Conservation (phyloP, 2,797 vertebrate species). For the Molossus alvarezi region DNA sequence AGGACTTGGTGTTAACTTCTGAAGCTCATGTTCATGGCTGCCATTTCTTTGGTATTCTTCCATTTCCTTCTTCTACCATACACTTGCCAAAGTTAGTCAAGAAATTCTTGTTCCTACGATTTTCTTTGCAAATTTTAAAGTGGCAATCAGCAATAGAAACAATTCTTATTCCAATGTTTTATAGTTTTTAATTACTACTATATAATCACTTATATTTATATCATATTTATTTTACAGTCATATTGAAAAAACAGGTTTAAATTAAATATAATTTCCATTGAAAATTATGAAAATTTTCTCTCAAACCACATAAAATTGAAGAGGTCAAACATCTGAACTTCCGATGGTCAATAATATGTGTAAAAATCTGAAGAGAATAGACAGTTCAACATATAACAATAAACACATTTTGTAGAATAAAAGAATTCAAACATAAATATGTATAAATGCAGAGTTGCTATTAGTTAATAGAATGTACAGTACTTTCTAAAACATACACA, state of each 20-base stretch:
- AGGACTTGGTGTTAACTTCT: not conserved
- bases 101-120: not conserved
- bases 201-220: not conserved
- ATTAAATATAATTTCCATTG: slow-evolving; percentile 16
- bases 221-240: not conserved
- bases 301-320: not conserved
- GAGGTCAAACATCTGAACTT: not conserved
- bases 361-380: not conserved
- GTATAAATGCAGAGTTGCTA: not conserved
- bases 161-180: not conserved
- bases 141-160: not conserved
- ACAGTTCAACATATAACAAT: not conserved
- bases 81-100: not conserved
- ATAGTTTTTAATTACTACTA: not conserved
- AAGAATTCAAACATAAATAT: not conserved
- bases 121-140: not conserved
- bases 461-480: not conserved
- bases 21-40: not conserved
- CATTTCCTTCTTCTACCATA: not conserved
- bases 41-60: not conserved
- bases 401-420: not conserved
- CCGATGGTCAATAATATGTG: not conserved
- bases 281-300: not conserved
- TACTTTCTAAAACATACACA: slow-evolving; percentile 53
- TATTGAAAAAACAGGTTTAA: not conserved